These are phyloP conservation scores for Apis laboriosa DNA, from an alignment of 1,140 invertebrate species.

Conservation along the genomic window DNA sequence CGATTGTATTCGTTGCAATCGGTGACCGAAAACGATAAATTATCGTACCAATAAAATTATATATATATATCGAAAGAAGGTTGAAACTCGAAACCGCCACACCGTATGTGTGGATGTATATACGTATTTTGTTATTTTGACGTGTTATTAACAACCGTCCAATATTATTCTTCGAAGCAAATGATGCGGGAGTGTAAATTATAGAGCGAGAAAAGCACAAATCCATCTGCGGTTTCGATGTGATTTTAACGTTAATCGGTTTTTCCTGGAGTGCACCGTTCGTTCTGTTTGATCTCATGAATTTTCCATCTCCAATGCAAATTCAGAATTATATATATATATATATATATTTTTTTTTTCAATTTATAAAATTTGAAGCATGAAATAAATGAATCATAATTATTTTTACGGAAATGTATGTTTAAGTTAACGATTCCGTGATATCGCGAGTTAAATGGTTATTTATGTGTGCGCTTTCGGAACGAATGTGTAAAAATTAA, in stretches of 20 bases:
- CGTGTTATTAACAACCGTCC: neutral
- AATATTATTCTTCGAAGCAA: neutral
- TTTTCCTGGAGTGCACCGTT: neutral
- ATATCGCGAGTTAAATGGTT: too few species aligned
- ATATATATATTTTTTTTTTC: too few species aligned
- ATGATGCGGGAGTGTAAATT: neutral
- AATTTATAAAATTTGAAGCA: neutral
- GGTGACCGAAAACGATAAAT: neutral
- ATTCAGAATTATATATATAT: too few species aligned
- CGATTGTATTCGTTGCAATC: neutral
- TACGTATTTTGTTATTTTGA: neutral
- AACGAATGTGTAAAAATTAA: too few species aligned
- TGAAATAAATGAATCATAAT: too few species aligned
- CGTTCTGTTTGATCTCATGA: neutral
- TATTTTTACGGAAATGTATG: too few species aligned
- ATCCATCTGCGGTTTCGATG: neutral
- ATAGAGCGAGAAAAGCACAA: neutral
- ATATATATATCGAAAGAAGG: too few species aligned
- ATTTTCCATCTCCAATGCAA: neutral
- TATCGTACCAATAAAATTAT: neutral
- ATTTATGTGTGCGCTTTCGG: too few species aligned
- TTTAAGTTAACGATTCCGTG: too few species aligned
- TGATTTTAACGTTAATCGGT: neutral
- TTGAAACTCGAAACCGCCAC: neutral
- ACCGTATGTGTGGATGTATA: neutral